Evolutionary conservation across 2,888 invertebrate genomes (phyloP).

Genomic region (Heliconius cydno): DNA sequence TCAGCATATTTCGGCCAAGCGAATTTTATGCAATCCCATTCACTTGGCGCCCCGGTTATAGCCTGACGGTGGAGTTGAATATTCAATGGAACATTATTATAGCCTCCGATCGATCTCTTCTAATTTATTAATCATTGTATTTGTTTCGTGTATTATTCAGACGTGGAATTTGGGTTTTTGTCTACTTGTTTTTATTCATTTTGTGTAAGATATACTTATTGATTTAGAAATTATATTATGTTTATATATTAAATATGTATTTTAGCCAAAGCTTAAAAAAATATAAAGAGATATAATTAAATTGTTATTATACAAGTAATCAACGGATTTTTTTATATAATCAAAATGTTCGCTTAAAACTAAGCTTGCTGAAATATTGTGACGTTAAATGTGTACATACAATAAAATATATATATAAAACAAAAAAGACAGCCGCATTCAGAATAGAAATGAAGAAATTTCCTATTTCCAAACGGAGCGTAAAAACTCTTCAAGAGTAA

Average conservation of each 20-base stretch:
- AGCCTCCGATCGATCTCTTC: conserved; percentile 20
- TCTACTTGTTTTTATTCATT: background rate
- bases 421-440: background rate
- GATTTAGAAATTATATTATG: no score
- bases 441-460: conserved; percentile 34
- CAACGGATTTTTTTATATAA: no score
- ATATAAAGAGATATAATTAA: no score
- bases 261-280: no score
- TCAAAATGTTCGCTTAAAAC: background rate
- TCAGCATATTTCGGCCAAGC: conserved; percentile 69
- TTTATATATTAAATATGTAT: no score
- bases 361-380: background rate
- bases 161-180: background rate
- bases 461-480: conserved; percentile 39
- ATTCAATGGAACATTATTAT: conserved; percentile 35
- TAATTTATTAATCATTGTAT: conserved; percentile 20
- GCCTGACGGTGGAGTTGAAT: conserved; percentile 38
- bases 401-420: background rate
- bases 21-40: conserved; percentile 67
- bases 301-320: no score
- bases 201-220: background rate
- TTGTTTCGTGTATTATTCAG: background rate
- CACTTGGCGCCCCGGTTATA: conserved; percentile 58
- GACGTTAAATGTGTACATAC: background rate
- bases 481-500: conserved; percentile 44